Evolutionary conservation across 2,113 vertebrate species (phyloP).

Genomic region (Myrmecophaga tridactyla): DNA sequence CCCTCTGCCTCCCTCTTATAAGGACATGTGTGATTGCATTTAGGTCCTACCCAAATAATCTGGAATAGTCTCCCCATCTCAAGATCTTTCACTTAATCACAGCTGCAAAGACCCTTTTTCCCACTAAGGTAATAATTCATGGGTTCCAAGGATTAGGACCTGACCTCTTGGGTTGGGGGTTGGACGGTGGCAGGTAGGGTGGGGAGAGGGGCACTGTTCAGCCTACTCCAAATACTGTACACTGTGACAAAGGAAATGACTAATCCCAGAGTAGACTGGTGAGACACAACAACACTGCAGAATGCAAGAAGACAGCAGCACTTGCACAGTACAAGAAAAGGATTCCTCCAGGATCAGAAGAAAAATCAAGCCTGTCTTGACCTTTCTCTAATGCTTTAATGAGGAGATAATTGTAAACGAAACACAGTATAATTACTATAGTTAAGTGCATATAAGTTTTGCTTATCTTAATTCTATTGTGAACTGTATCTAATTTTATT

Average conservation of each 20-base stretch:
- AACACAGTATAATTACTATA: not conserved
- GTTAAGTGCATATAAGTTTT: not conserved
- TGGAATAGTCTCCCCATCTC: too few relatives aligned
- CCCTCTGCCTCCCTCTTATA: not conserved
- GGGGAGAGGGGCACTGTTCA: not conserved
- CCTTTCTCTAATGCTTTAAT: not conserved
- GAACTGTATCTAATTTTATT: constrained; percentile 26
- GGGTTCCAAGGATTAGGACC: not conserved
- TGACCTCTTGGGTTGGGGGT: not conserved
- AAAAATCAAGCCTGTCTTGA: not conserved
- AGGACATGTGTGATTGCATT: too few relatives aligned
- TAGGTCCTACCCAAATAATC: too few relatives aligned
- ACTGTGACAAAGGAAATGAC: not conserved
- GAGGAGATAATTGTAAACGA: not conserved
- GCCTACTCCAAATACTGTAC: not conserved
- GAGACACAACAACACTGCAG: not conserved
- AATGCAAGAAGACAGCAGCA: not conserved
- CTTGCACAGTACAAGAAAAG: not conserved
- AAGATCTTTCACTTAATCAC: too few relatives aligned
- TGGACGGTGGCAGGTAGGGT: too few relatives aligned
- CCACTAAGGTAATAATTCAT: not conserved
- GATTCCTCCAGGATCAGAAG: not conserved
- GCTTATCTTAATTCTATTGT: not conserved
- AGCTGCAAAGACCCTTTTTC: not conserved
- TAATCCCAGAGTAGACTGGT: not conserved